Percentiles rank a stretch among this genome's conserved stretches.
These are phyloP conservation scores for Amazonetta brasiliensis DNA, from an alignment of 2,797 vertebrate species.

Conservation along the genomic window DNA sequence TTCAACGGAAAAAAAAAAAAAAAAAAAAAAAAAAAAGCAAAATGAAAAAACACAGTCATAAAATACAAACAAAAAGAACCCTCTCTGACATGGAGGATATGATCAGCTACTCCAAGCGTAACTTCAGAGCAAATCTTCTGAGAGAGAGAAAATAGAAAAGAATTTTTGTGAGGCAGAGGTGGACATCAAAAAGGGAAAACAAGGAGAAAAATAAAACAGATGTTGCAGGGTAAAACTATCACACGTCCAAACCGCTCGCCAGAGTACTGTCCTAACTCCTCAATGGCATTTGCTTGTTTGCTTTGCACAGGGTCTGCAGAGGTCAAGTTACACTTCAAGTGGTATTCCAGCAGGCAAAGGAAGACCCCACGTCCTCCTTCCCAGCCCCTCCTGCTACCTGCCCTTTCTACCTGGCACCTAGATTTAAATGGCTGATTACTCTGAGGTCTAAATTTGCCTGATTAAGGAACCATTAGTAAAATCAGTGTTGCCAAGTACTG, in stretches of 20 bases:
- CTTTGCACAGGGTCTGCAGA: constrained; percentile 42
- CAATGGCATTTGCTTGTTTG: neutral
- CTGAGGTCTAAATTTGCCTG: neutral
- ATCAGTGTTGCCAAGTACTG: fast-evolving
- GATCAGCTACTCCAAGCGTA: constrained; percentile 85
- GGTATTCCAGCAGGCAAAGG: constrained; percentile 1
- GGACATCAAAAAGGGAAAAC: constrained; percentile 29
- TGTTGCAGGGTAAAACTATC: constrained; percentile 37
- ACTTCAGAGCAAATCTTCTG: constrained; percentile 86
- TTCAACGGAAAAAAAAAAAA: constrained; percentile 83
- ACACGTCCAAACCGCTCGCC: neutral
- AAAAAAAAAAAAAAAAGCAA: constrained; percentile 44
- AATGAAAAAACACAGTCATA: constrained; percentile 85
- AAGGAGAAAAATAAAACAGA: constrained; percentile 21
- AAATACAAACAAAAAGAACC: constrained; percentile 87
- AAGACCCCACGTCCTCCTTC: neutral
- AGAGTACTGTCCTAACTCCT: constrained; percentile 31
- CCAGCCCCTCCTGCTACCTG: neutral
- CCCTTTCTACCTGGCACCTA: neutral
- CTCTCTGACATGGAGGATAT: constrained; percentile 88
- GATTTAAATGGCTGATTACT: neutral
- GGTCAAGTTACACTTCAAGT: constrained; percentile 49
- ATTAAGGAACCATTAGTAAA: neutral
- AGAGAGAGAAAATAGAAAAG: constrained; percentile 78
- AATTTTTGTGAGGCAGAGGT: constrained; percentile 9